Evolutionary conservation across 2,113 vertebrate genomes (phyloP).

Genomic region (Balaenoptera acutorostrata): DNA sequence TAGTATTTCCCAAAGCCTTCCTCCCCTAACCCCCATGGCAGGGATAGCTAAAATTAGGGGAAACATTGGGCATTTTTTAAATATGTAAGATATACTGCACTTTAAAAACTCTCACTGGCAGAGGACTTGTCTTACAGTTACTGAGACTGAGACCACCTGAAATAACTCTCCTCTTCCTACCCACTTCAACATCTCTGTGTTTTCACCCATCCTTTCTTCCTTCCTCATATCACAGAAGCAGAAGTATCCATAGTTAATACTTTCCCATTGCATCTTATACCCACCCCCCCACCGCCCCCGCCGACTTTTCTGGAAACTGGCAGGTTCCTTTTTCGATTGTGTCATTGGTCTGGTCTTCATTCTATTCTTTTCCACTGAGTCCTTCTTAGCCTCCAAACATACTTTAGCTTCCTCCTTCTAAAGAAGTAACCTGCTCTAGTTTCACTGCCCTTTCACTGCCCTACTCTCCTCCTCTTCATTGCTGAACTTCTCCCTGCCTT

Average conservation of each 20-base stretch:
- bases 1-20: background rate
- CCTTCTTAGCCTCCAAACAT: background rate
- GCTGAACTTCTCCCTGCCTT: background rate
- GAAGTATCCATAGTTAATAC: background rate
- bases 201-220: background rate
- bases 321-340: background rate
- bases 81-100: background rate
- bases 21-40: background rate
- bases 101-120: background rate
- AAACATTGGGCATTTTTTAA: background rate
- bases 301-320: background rate
- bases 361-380: background rate
- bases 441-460: background rate
- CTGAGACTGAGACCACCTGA: background rate
- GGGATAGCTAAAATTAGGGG: constrained; percentile 27
- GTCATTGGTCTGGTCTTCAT: background rate
- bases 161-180: background rate
- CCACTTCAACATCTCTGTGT: background rate
- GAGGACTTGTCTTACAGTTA: background rate
- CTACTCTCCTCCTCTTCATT: background rate
- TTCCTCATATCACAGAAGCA: background rate
- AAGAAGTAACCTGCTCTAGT: background rate
- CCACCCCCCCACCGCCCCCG: no score
- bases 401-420: background rate
- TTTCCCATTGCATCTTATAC: background rate